Conservation (phyloP, 2,888 invertebrate genomes). For the Phymatocera aterrima region DNA sequence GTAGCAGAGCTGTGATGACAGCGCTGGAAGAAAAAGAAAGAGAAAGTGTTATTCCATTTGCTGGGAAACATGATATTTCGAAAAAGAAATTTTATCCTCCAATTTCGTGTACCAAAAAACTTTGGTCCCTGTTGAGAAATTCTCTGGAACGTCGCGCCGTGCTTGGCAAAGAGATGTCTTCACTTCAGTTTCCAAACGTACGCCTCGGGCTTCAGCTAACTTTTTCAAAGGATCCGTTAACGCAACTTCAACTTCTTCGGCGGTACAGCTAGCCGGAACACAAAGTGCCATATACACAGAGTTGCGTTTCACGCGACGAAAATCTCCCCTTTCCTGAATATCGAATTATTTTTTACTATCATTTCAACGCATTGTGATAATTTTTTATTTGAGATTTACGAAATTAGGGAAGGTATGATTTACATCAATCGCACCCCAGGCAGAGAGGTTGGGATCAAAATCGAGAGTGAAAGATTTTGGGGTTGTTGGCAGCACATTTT, state of each 20-base stretch:
- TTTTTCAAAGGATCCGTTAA: conserved; percentile 1
- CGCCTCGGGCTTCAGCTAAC: conserved; percentile 7
- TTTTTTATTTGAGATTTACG: background rate
- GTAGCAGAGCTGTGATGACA: conserved; percentile 49
- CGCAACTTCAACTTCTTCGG: conserved; percentile 17
- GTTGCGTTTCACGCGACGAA: conserved; percentile 34
- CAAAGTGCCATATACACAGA: conserved; percentile 33
- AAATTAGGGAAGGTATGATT: background rate
- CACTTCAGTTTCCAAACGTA: conserved; percentile 1
- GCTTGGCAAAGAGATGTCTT: conserved; percentile 32
- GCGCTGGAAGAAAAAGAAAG: conserved; percentile 49
- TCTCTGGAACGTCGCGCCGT: background rate
- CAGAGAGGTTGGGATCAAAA: conserved; percentile 62
- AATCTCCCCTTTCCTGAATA: conserved; percentile 23
- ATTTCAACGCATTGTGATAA: background rate
- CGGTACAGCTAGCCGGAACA: conserved; percentile 26
- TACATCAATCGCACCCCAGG: conserved; percentile 65
- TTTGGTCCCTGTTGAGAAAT: background rate
- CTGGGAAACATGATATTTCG: background rate
- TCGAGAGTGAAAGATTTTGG: conserved; percentile 15
- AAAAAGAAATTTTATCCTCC: background rate
- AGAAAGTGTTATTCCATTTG: background rate
- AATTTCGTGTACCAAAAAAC: conserved; percentile 23
- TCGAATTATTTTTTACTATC: background rate
- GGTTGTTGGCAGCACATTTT: conserved; percentile 37